phyloP scores from a whole-genome alignment of 2,113 vertebrate genomes.

The Daboia siamensis region DNA sequence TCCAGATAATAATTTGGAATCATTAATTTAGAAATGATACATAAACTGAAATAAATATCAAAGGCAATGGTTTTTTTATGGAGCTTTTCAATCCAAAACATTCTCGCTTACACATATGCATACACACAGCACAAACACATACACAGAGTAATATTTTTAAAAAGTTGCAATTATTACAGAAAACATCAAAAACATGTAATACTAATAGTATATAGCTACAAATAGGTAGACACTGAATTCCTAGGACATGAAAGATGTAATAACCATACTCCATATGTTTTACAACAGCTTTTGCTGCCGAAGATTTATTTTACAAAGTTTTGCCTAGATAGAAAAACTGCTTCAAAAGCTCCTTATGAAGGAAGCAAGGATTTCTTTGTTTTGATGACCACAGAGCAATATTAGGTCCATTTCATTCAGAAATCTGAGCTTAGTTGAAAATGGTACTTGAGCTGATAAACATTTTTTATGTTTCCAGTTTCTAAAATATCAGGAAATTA shows the following conservation, averaged over 20 bases:
- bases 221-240: neutral
- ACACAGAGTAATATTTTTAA: neutral
- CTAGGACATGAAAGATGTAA: neutral
- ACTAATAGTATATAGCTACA: no score
- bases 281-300: neutral
- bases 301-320: neutral
- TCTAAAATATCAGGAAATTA: neutral
- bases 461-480: neutral
- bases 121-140: neutral
- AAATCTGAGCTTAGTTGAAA: neutral
- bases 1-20: neutral
- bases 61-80: neutral
- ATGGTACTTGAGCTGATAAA: neutral
- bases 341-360: neutral
- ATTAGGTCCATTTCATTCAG: neutral
- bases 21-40: neutral
- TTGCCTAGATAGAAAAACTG: neutral
- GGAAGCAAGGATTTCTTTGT: neutral
- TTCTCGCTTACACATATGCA: neutral
- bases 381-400: neutral
- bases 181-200: neutral
- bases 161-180: neutral
- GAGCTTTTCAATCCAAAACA: neutral
- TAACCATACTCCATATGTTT: neutral
- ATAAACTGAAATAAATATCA: neutral